phyloP scores from a whole-genome alignment of 2,797 vertebrate species.

The Anableps anableps region DNA sequence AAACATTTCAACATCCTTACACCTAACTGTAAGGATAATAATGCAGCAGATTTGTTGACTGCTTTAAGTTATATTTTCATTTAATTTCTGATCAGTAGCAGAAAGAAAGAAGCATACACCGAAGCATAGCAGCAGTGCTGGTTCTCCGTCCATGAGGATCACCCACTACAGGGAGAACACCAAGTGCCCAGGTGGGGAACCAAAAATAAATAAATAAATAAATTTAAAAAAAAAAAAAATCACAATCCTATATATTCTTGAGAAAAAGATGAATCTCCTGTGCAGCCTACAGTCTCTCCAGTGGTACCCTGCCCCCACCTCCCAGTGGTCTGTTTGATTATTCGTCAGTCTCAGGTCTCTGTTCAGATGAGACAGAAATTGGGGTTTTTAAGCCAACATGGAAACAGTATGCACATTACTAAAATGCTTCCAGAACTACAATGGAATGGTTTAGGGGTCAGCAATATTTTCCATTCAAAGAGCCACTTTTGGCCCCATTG shows the following conservation, averaged over 20 bases:
- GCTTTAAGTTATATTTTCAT: background rate
- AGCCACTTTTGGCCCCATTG: no score
- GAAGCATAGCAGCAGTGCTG: background rate
- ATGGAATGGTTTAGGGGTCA: no score
- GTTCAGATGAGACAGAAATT: no score
- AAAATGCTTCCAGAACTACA: no score
- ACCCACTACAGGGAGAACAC: background rate
- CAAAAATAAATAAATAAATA: no score
- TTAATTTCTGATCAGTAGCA: background rate
- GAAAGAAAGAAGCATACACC: background rate
- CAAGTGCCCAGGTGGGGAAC: no score
- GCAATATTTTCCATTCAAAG: no score
- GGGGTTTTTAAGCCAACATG: no score
- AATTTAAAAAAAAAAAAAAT: no score
- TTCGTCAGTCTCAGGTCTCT: background rate
- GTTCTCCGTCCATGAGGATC: background rate
- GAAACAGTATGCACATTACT: no score
- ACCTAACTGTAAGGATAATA: background rate
- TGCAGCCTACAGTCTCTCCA: no score
- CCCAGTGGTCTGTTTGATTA: background rate
- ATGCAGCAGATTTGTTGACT: background rate
- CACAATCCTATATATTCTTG: background rate
- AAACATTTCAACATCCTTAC: constrained; percentile 6
- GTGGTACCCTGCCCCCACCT: background rate
- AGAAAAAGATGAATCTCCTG: background rate